A percentile compares a stretch with the other conserved stretches of the same genome.
These are phyloP conservation scores for Ferrisia virgata DNA, from an alignment of 2,888 invertebrate species.

Conservation along the genomic window DNA sequence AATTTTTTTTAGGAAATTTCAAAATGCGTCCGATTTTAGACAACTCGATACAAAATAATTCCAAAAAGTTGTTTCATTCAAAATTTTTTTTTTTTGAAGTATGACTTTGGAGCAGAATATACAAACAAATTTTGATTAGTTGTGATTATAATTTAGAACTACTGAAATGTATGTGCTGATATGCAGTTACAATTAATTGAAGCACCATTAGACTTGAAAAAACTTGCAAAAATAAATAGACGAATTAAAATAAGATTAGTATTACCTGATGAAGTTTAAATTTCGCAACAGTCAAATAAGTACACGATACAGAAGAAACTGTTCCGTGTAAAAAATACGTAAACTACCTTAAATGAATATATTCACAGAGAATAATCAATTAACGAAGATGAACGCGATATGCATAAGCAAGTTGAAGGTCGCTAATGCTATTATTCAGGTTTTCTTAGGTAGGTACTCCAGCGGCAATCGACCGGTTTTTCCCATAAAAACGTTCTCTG, in stretches of 20 bases:
- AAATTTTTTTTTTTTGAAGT: too few species aligned
- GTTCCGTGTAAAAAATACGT: background rate
- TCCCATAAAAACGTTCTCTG: background rate
- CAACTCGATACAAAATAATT: too few species aligned
- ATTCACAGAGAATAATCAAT: background rate
- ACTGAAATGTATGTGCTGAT: too few species aligned
- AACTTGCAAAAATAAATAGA: background rate
- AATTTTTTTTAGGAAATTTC: too few species aligned
- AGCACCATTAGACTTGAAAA: background rate
- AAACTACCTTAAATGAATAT: background rate
- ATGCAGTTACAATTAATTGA: too few species aligned
- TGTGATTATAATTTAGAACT: too few species aligned
- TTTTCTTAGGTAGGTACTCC: background rate
- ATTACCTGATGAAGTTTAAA: constrained; percentile 4
- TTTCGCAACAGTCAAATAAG: background rate
- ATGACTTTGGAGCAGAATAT: too few species aligned
- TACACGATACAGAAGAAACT: background rate
- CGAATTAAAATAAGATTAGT: background rate
- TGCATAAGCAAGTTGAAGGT: constrained; percentile 20
- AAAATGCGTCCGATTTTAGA: too few species aligned
- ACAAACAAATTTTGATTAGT: too few species aligned
- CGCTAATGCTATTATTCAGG: background rate
- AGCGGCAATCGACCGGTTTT: constrained; percentile 2
- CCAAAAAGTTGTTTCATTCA: too few species aligned
- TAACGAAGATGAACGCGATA: background rate